Base-by-base conservation (phyloP, 2,113 vertebrate species). In the Scolopax mira region DNA sequence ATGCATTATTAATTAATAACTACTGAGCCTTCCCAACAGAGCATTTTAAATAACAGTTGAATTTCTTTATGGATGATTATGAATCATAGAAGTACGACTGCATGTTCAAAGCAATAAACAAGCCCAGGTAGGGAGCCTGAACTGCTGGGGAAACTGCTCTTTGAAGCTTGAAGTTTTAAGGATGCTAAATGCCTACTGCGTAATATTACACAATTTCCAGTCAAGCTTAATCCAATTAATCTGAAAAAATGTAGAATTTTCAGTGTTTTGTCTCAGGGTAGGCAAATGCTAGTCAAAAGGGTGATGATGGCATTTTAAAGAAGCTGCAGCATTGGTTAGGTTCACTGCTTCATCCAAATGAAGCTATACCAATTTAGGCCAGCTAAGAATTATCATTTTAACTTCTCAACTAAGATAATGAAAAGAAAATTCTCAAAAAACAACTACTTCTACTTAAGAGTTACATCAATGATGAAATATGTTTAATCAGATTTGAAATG, bases 1-100 rank as follows among this genome's bases (percentile, higher is more conserved):
- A 97, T 95, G 96, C 73, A 96, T 96, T 97, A 96, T 97, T 98
- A 97, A 98, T 97, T 96, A 97, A 93, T 79, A 96, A 96, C 95
- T 88, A 88, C 87, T 39, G 55, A 97, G 94, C 7, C 30, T 80
- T 96, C 94, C 93, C 97, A 93, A 88, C 22, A 88, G 90, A 95
- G 95, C 74, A 88, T 95, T 97, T 96, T 94, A 97, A 97, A 93
- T 96, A 96, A 96, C 92, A 94, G 91, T 72, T 92, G 88, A 87
- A 90, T 93, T 96, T 89, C 93, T 96, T 93, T 97, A 94, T 81
- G 90, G 88, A 65, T 5, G 65, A 96, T 93, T 85, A 79, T 57
- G 91, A 64, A 91, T 89, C 85, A 74, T 77, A 87, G 60, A 77
- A 96, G 78, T 70, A 74, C 25, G 13, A 39, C 95, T 95, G 89